Conservation (phyloP, 2,888 invertebrate species). For the Ochropleura leucogaster region DNA sequence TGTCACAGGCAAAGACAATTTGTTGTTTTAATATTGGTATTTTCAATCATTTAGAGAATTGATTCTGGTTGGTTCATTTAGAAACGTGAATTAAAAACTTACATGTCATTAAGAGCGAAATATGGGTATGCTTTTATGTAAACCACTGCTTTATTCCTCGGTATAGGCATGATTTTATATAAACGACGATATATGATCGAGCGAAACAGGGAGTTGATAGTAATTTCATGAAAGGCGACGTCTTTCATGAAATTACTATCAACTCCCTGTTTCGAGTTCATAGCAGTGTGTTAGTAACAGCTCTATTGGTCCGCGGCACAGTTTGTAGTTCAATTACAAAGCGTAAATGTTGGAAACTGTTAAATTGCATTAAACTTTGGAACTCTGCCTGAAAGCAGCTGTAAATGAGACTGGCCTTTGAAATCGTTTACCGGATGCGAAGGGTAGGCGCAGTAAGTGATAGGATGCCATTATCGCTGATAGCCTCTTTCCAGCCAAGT, state of each 20-base stretch:
- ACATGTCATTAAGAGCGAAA: neutral
- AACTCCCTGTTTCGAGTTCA: constrained; percentile 32
- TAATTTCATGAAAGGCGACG: too few species aligned
- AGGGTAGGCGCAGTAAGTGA: constrained; percentile 47
- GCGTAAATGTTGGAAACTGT: constrained; percentile 48
- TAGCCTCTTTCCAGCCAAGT: constrained; percentile 41
- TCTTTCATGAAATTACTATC: too few species aligned
- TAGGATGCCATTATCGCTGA: constrained; percentile 37
- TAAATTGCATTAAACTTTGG: constrained; percentile 55
- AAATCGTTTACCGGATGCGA: constrained; percentile 35
- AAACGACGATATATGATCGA: neutral
- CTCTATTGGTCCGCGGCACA: constrained; percentile 8
- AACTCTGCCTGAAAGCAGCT: constrained; percentile 36
- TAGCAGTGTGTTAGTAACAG: constrained; percentile 24
- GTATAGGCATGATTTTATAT: too few species aligned
- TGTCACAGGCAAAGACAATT: too few species aligned
- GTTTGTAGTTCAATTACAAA: constrained; percentile 53
- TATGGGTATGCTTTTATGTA: too few species aligned
- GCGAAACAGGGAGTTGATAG: neutral
- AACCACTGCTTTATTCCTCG: too few species aligned
- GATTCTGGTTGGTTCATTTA: neutral
- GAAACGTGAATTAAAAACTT: neutral
- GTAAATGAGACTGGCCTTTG: constrained; percentile 49
- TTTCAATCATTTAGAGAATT: neutral
- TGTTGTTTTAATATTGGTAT: too few species aligned